Evolutionary conservation across 2,888 invertebrate species (phyloP).

Genomic region (Xestia ashworthii): DNA sequence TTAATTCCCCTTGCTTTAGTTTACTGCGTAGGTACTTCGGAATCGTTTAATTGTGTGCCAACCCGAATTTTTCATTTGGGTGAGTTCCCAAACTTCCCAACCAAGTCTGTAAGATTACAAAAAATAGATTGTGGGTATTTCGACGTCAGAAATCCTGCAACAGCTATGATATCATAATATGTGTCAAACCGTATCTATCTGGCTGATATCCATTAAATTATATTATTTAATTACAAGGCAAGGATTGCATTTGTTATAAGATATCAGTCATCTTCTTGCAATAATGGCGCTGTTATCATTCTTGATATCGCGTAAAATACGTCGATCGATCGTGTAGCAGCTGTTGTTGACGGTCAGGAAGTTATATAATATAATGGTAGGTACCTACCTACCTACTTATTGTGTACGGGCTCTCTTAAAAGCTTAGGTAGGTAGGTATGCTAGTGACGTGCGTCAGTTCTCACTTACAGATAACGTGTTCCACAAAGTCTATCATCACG

Average conservation of each 20-base stretch:
- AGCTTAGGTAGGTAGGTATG: conserved; percentile 2
- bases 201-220: neutral
- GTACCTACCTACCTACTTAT: neutral
- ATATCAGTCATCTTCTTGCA: conserved; percentile 20
- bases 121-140: neutral
- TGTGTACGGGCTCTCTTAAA: conserved; percentile 15
- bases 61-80: neutral
- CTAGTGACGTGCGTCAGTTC: conserved; percentile 25
- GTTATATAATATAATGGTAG: conserved; percentile 6
- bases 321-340: neutral
- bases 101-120: neutral
- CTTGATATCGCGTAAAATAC: conserved; percentile 6
- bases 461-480: conserved; percentile 2
- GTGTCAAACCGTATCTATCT: neutral
- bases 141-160: neutral
- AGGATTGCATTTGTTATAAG: conserved; percentile 3
- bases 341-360: conserved; percentile 26
- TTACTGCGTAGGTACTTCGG: neutral
- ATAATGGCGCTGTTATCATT: conserved; percentile 24
- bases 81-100: neutral
- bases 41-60: neutral
- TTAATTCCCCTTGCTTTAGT: neutral
- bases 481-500: neutral
- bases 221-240: neutral
- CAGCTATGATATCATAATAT: neutral